A percentile compares a stretch with the other conserved stretches of the same genome.
Evolutionary conservation across 2,888 invertebrate species (phyloP).

Genomic region (Drepanosiphum platanoidis): DNA sequence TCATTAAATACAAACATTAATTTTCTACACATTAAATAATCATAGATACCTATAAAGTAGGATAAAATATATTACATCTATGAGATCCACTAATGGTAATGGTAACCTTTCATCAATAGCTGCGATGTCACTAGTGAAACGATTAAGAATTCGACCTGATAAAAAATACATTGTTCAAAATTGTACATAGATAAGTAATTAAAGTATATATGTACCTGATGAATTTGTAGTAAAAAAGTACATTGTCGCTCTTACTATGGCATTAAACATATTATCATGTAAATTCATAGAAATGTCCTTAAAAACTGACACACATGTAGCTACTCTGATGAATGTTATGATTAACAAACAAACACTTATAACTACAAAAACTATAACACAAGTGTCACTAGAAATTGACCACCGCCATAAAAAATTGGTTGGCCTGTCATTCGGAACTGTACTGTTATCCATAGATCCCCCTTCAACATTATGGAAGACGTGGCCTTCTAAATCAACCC

Average conservation of each 20-base stretch:
- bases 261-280: conserved; percentile 86
- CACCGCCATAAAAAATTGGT: neutral
- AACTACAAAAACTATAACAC: conserved; percentile 73
- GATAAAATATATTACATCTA: conserved; percentile 68
- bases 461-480: conserved; percentile 12
- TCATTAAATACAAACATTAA: too few relatives aligned
- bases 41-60: too few relatives aligned
- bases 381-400: conserved; percentile 52
- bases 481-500: conserved; percentile 69
- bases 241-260: conserved; percentile 83
- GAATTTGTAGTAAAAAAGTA: conserved; percentile 90
- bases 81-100: conserved; percentile 71
- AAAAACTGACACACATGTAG: conserved; percentile 78
- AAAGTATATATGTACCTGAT: conserved; percentile 70
- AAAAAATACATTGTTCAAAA: neutral
- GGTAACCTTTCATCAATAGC: conserved; percentile 74
- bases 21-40: too few relatives aligned
- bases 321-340: conserved; percentile 72
- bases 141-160: conserved; percentile 79
- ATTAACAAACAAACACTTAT: conserved; percentile 70
- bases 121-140: conserved; percentile 90
- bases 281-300: conserved; percentile 81
- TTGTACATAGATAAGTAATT: neutral
- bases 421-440: neutral
- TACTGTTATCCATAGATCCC: neutral